Evolutionary conservation across 2,797 vertebrate species (phyloP).

Genomic region (Astyanax mexicanus): DNA sequence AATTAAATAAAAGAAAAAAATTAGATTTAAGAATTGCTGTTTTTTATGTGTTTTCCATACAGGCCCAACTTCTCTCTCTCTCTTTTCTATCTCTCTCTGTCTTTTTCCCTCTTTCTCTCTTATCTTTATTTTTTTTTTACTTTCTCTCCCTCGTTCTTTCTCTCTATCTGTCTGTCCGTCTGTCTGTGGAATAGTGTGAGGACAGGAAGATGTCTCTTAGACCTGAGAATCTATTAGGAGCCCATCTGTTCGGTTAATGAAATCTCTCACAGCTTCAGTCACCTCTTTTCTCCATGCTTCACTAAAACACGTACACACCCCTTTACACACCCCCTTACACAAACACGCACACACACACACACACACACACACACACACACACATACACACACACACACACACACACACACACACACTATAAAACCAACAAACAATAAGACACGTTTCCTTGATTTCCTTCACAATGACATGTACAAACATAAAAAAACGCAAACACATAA

Average conservation of each 20-base stretch:
- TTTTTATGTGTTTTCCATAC: too few species aligned
- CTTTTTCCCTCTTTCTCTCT: too few species aligned
- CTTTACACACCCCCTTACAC: too few species aligned
- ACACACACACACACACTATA: constrained; percentile 24
- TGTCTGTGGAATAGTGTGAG: neutral
- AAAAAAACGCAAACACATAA: neutral
- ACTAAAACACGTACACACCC: constrained; percentile 36
- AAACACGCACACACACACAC: constrained; percentile 40
- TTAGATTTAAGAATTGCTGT: too few species aligned
- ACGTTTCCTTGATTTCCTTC: neutral
- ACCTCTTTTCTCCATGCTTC: constrained; percentile 11
- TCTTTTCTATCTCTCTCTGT: neutral
- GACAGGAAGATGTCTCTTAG: constrained; percentile 43
- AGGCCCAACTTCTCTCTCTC: neutral
- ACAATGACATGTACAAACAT: neutral
- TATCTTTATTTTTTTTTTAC: too few species aligned
- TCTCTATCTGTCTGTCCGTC: neutral
- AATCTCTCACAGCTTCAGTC: constrained; percentile 38
- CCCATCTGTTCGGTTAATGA: constrained; percentile 41
- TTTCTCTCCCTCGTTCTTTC: too few species aligned
- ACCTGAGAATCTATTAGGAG: constrained; percentile 38
- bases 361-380: constrained; percentile 14
- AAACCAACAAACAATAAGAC: constrained; percentile 14
- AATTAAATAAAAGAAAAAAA: too few species aligned
- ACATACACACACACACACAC: constrained; percentile 22